These are phyloP conservation scores for Takifugu bimaculatus DNA, from an alignment of 2,113 vertebrate species.

Conservation along the genomic window DNA sequence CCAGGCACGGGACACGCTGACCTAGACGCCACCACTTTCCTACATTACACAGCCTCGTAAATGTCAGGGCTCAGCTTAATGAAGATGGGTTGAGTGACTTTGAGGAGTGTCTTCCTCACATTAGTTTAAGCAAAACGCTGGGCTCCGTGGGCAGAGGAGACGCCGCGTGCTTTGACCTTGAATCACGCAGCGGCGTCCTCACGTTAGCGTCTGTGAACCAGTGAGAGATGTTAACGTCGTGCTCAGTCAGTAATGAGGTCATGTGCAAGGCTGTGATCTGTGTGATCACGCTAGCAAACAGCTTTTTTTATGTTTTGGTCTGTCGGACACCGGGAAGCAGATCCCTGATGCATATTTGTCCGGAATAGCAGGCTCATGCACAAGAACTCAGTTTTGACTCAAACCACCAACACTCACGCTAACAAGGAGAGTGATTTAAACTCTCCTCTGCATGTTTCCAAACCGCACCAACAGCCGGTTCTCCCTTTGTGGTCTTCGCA, in stretches of 20 bases:
- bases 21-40: conserved; percentile 59
- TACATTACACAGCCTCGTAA: conserved; percentile 56
- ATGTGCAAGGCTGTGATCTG: neutral
- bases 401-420: conserved; percentile 10
- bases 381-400: conserved; percentile 13
- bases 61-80: conserved; percentile 73
- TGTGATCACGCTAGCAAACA: neutral
- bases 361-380: neutral
- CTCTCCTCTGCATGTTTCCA: neutral
- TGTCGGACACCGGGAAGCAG: neutral
- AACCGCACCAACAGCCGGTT: conserved; percentile 8
- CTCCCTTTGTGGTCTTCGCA: neutral
- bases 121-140: conserved; percentile 65
- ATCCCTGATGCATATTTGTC: neutral
- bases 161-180: conserved; percentile 58
- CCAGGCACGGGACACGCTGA: conserved; percentile 62
- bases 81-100: conserved; percentile 69
- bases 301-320: neutral
- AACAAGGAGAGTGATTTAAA: conserved; percentile 4
- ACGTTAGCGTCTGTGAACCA: conserved; percentile 6
- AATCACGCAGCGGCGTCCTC: conserved; percentile 31
- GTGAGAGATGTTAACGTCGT: conserved; percentile 22
- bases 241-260: conserved; percentile 5
- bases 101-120: conserved; percentile 57
- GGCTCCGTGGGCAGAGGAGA: conserved; percentile 17